Conservation (phyloP, 2,113 vertebrate genomes). For the Onychorhynchus coronatus region DNA sequence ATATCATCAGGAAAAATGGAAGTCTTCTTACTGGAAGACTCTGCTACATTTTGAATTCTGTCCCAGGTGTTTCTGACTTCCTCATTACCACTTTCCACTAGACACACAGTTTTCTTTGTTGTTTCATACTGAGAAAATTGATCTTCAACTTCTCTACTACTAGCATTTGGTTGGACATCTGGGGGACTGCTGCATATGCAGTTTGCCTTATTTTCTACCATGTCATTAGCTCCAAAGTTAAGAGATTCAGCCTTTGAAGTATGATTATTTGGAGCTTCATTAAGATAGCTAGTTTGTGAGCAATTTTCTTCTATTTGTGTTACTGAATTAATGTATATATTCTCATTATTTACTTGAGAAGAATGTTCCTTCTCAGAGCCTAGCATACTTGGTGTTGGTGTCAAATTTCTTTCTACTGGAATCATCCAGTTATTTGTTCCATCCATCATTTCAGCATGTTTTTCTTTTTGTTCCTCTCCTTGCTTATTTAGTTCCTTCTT, state of each 20-base stretch:
- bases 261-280: background rate
- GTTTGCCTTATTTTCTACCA: background rate
- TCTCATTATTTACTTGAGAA: constrained; percentile 13
- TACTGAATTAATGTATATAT: background rate
- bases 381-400: background rate
- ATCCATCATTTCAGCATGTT: background rate
- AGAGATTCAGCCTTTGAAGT: background rate
- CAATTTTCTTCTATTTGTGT: background rate
- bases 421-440: background rate
- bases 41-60: background rate
- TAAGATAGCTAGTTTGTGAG: background rate
- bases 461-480: background rate
- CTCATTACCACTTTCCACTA: background rate
- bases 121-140: background rate
- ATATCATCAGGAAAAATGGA: constrained; percentile 65
- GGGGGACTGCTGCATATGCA: background rate
- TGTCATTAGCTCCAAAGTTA: background rate
- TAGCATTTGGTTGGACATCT: background rate
- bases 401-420: background rate
- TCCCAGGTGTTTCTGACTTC: background rate
- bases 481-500: background rate
- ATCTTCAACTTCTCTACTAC: background rate
- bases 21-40: background rate
- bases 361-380: background rate
- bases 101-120: background rate